Evolutionary conservation across 2,113 vertebrate genomes (phyloP).

Genomic region (Spizaetus ornatus): DNA sequence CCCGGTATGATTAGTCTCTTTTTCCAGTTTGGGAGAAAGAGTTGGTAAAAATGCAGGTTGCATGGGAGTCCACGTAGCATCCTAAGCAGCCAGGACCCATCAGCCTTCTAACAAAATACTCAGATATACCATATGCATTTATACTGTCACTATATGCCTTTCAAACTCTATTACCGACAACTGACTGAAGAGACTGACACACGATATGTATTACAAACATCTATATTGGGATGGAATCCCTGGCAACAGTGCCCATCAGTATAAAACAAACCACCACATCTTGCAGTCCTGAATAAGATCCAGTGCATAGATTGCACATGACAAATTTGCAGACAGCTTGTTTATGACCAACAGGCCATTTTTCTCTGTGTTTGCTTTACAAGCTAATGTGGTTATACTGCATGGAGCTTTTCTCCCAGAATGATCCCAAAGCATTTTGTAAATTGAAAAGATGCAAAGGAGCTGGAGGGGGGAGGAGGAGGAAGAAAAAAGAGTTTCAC

Average conservation of each 20-base stretch:
- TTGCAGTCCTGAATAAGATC: slow-evolving; percentile 41
- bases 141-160: slow-evolving; percentile 42
- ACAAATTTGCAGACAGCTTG: slow-evolving; percentile 63
- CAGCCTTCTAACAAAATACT: slow-evolving; percentile 6
- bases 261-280: slow-evolving; percentile 50
- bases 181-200: slow-evolving; percentile 57
- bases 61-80: not conserved
- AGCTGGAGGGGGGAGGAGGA: not conserved
- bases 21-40: not conserved
- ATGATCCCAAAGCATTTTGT: not conserved
- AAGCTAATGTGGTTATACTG: slow-evolving; percentile 37
- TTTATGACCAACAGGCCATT: slow-evolving; percentile 46
- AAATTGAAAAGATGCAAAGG: slow-evolving; percentile 34
- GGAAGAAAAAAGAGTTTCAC: not conserved
- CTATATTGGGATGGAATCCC: slow-evolving; percentile 38
- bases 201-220: slow-evolving; percentile 20
- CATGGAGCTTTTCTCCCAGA: not conserved
- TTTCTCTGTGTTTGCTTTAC: slow-evolving; percentile 44
- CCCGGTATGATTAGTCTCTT: not conserved
- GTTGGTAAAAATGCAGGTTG: not conserved
- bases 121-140: slow-evolving; percentile 48
- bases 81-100: not conserved
- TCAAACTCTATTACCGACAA: slow-evolving; percentile 43
- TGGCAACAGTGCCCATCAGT: slow-evolving; percentile 33
- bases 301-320: slow-evolving; percentile 15